Evolutionary conservation across 2,113 vertebrate genomes (phyloP), one percentile per base, ranked within the genome.

Genomic region (Entomyzon cyanotis): DNA sequence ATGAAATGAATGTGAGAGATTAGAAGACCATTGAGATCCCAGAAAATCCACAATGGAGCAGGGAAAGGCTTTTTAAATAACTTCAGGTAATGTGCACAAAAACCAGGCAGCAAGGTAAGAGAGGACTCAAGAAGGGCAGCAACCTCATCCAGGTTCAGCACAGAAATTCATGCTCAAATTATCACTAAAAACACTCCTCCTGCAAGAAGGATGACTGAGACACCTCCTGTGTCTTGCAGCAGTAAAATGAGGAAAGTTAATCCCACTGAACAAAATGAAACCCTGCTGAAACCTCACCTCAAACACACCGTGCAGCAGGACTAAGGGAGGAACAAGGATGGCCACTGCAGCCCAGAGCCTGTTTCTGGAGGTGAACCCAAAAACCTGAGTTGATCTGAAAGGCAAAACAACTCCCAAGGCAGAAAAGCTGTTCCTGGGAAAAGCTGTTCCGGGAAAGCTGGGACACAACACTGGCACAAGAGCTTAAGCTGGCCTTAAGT

Each of bases 401-500:
- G 30, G 39, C 42, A 88, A n/a, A 84, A 15, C 35, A 33, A 25
- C 52, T 4, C 7, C 16, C 35, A 41, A 37, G 55, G 41, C n/a
- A 84, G 69, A 89, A 78, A 25, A 5, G 14, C 49, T 49, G 18
- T 0, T 69, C 28, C 41, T 53, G 52, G 6, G 22, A 35, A 6
- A 52, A 80, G 53, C 23, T 3, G 42, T n/a, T n/a, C n/a, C n/a
- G n/a, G 22, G 39, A 6, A 52, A 80, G 53, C 23, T 3, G 42
- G 8, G 50, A 15, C 44, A 68, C 23, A 5, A 2, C 28, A 37
- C 0, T 5, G 31, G 46, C 55, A 42, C 17, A 2, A 1, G 55
- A 78, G 64, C 8, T 30, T 8, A 12, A 31, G 3, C 15, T 55
- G 60, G 9, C n/a, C 11, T 1, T 5, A 65, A 79, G 10, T n/a